These are phyloP conservation scores for Rhagologus leucostigma DNA, from an alignment of 2,113 vertebrate genomes.

Conservation along the genomic window DNA sequence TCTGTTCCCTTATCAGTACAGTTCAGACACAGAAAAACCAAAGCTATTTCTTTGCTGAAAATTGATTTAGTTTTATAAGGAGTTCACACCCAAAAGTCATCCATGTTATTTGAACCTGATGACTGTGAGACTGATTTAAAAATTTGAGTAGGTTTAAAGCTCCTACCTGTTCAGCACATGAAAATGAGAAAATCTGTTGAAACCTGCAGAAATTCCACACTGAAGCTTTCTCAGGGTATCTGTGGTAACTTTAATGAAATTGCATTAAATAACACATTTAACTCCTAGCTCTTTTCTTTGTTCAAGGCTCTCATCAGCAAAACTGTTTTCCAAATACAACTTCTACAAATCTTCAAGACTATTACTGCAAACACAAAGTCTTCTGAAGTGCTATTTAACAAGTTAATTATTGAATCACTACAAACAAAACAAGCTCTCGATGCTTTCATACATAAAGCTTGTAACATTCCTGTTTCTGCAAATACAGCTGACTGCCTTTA, in stretches of 20 bases:
- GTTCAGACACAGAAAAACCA: not conserved
- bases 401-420: not conserved
- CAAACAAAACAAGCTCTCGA: not conserved
- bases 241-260: not conserved
- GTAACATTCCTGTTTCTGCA: not conserved
- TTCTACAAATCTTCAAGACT: not conserved
- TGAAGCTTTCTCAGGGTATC: not conserved
- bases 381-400: not conserved
- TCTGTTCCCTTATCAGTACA: not conserved
- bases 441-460: not conserved
- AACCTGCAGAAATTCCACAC: not conserved
- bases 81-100: not conserved
- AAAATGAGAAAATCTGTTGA: not conserved
- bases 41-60: not conserved
- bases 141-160: not conserved
- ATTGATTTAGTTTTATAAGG: not conserved
- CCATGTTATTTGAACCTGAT: not conserved
- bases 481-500: not conserved
- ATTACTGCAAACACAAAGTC: not conserved
- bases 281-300: not conserved
- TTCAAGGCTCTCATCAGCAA: not conserved
- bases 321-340: not conserved
- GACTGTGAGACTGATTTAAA: not conserved
- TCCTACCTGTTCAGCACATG: not conserved
- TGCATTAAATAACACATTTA: not conserved